Percentiles rank a stretch among this genome's conserved stretches.
These are phyloP conservation scores for Lochmaea crataegi DNA, from an alignment of 2,888 invertebrate genomes.

Conservation along the genomic window DNA sequence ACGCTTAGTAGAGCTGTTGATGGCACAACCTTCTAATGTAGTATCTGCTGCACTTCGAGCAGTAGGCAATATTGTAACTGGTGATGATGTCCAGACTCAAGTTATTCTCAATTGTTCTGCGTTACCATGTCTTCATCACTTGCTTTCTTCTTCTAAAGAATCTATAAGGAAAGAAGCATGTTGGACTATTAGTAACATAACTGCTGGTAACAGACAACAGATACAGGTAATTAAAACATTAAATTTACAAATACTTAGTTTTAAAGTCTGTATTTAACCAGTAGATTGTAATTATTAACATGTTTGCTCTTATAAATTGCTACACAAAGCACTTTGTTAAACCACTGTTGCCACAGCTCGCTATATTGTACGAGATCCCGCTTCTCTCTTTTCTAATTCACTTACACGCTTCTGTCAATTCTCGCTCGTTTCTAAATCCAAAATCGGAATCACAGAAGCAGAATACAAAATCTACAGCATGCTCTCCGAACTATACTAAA, in stretches of 20 bases:
- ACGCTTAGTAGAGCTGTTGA: slow-evolving; percentile 67
- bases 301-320: too few species aligned
- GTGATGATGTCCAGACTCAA: slow-evolving; percentile 96
- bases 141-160: slow-evolving; percentile 83
- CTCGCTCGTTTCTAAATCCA: too few species aligned
- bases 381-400: too few species aligned
- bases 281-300: too few species aligned
- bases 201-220: slow-evolving; percentile 93
- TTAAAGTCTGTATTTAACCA: too few species aligned
- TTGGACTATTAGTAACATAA: slow-evolving; percentile 97
- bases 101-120: slow-evolving; percentile 88
- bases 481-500: too few species aligned
- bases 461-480: too few species aligned
- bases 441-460: too few species aligned
- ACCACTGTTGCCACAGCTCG: too few species aligned
- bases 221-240: slow-evolving; percentile 76
- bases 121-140: slow-evolving; percentile 82
- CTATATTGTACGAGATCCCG: too few species aligned
- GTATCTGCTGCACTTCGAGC: slow-evolving; percentile 93
- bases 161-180: slow-evolving; percentile 94
- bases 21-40: slow-evolving; percentile 85
- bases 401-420: too few species aligned
- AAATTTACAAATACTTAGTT: not conserved
- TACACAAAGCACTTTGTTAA: too few species aligned
- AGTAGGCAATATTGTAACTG: slow-evolving; percentile 98